Evolutionary conservation across 2,888 invertebrate species (phyloP).

Genomic region (Hemicrepidius hirtus): DNA sequence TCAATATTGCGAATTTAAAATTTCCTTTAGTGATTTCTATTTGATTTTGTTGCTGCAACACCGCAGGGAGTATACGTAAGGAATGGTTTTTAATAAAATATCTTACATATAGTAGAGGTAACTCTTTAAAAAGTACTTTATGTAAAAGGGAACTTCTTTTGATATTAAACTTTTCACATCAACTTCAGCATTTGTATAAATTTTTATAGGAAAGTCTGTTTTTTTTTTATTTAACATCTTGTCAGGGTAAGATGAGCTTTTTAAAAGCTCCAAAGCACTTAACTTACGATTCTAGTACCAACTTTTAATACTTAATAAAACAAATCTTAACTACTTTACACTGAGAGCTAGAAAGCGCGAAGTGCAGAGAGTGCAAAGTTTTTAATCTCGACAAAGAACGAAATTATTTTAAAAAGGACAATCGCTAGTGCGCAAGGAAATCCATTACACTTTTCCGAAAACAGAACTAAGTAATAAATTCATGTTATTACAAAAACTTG

Average conservation of each 20-base stretch:
- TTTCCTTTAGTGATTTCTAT: too few species aligned
- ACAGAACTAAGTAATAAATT: conserved; percentile 28
- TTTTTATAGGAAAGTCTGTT: too few species aligned
- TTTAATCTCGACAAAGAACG: conserved; percentile 31
- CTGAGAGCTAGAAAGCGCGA: conserved; percentile 6
- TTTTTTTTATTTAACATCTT: conserved; percentile 9
- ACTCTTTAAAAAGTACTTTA: too few species aligned
- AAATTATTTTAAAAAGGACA: conserved; percentile 36
- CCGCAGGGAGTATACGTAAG: too few species aligned
- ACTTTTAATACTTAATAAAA: conserved; percentile 38
- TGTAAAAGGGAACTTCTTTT: too few species aligned
- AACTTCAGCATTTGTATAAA: too few species aligned
- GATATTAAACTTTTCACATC: too few species aligned
- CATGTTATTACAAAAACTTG: conserved; percentile 16
- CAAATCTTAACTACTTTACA: conserved; percentile 37
- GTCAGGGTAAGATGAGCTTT: conserved; percentile 22
- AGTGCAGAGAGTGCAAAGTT: conserved; percentile 34
- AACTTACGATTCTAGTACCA: conserved; percentile 24
- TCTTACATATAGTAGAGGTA: too few species aligned
- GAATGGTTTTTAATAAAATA: too few species aligned
- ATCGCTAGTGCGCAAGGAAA: conserved; percentile 4
- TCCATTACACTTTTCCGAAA: conserved; percentile 21
- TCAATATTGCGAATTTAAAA: too few species aligned
- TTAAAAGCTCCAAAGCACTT: conserved; percentile 19
- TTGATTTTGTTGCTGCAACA: too few species aligned